Evolutionary conservation across 1,140 invertebrate species (phyloP).

Genomic region (Cataglyphis hispanica): DNA sequence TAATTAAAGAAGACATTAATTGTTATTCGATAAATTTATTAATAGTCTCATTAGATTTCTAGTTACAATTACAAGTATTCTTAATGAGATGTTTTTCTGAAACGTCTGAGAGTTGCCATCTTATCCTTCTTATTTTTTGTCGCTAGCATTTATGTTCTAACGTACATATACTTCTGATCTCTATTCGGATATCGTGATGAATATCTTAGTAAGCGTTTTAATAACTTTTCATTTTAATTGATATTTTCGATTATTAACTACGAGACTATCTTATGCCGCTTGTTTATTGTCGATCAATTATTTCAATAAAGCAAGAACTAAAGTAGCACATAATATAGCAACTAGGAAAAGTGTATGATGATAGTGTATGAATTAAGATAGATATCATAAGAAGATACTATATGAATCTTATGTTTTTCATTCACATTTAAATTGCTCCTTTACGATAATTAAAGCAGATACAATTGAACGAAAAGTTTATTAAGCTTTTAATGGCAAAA

Average conservation of each 20-base stretch:
- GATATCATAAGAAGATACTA: too few relatives aligned
- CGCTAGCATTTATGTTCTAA: background rate
- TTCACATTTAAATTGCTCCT: constrained; percentile 40
- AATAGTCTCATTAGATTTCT: constrained; percentile 33
- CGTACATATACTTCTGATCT: background rate
- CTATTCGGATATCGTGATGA: background rate
- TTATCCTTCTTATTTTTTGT: background rate
- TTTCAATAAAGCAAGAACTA: background rate
- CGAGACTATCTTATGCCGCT: background rate
- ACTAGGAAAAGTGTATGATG: background rate
- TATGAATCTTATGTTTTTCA: background rate
- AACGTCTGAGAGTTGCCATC: background rate
- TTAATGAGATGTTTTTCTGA: background rate
- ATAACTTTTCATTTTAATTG: background rate
- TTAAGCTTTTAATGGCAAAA: constrained; percentile 17
- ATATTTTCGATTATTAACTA: background rate
- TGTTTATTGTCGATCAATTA: constrained; percentile 6
- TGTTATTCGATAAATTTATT: constrained; percentile 42
- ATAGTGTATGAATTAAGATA: too few relatives aligned
- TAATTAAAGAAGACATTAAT: constrained; percentile 34
- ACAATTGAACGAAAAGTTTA: constrained; percentile 18
- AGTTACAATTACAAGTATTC: constrained; percentile 12
- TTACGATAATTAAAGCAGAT: constrained; percentile 33
- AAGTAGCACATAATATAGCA: background rate
- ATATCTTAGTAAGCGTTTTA: background rate